Evolutionary conservation across 2,888 invertebrate genomes (phyloP).

Genomic region (Seira ritae): DNA sequence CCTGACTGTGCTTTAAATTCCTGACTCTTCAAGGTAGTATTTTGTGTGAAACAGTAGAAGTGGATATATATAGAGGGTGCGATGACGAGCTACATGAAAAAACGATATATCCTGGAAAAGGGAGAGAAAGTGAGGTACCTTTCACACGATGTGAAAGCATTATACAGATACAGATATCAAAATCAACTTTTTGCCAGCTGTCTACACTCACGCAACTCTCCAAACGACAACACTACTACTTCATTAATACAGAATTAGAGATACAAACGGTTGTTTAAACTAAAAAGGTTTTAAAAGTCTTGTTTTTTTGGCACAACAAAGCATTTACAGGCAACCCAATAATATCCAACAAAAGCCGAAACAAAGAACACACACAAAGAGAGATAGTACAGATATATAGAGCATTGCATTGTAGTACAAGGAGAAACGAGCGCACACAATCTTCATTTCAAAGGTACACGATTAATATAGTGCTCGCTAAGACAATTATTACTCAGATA

Average conservation of each 20-base stretch:
- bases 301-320: conserved; percentile 34
- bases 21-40: background rate
- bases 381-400: conserved; percentile 10
- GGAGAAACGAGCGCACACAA: conserved; percentile 45
- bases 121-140: conserved; percentile 48
- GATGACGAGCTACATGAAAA: conserved; percentile 30
- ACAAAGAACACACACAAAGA: conserved; percentile 22
- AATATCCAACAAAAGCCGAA: conserved; percentile 39
- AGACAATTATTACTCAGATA: background rate
- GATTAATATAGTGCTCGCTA: conserved; percentile 35
- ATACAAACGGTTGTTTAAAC: conserved; percentile 29
- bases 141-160: conserved; percentile 45
- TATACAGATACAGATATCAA: conserved; percentile 3
- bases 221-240: conserved; percentile 42
- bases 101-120: conserved; percentile 31
- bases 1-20: conserved; percentile 35
- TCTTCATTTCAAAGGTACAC: conserved; percentile 22
- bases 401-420: conserved; percentile 31
- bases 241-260: conserved; percentile 19
- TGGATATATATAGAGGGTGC: conserved; percentile 19
- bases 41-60: conserved; percentile 24
- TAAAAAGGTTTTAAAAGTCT: conserved; percentile 7
- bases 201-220: conserved; percentile 50
- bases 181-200: conserved; percentile 20
- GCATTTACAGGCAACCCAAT: conserved; percentile 41